These are phyloP conservation scores for Ophraella communa DNA, from an alignment of 2,888 invertebrate species.

Conservation along the genomic window DNA sequence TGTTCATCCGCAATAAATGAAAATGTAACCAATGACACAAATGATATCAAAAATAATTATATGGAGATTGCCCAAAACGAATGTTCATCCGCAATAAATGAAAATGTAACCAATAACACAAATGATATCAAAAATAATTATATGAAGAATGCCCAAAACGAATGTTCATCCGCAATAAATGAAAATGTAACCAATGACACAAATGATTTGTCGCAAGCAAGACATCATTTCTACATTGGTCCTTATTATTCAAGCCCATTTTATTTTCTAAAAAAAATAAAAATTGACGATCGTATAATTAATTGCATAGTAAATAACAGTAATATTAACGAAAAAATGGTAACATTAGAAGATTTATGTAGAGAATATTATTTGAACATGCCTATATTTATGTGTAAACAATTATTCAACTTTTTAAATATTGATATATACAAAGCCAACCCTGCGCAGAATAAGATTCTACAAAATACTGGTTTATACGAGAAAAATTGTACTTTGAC, in stretches of 20 bases:
- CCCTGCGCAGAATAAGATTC: not conserved
- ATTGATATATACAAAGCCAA: constrained; percentile 6
- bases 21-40: too few relatives aligned
- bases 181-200: too few relatives aligned
- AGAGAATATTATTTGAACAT: not conserved
- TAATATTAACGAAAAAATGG: constrained; percentile 2
- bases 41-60: too few relatives aligned
- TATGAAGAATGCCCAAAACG: not conserved
- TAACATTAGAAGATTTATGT: constrained; percentile 6
- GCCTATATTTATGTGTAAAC: not conserved
- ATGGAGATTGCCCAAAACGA: too few relatives aligned
- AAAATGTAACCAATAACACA: too few relatives aligned
- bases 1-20: too few relatives aligned
- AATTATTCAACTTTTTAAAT: not conserved
- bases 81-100: too few relatives aligned
- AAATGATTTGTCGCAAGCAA: too few relatives aligned
- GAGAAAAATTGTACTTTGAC: not conserved
- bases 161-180: too few relatives aligned
- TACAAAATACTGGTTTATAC: not conserved
- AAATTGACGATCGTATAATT: not conserved
- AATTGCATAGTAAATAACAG: constrained; percentile 15
- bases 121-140: too few relatives aligned
- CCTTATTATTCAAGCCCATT: not conserved
- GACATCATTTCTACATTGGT: not conserved
- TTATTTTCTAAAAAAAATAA: constrained; percentile 1